Percentiles rank a stretch among this genome's conserved stretches.
phyloP scores from a whole-genome alignment of 2,888 invertebrate species.

The Andrena trimmerana region DNA sequence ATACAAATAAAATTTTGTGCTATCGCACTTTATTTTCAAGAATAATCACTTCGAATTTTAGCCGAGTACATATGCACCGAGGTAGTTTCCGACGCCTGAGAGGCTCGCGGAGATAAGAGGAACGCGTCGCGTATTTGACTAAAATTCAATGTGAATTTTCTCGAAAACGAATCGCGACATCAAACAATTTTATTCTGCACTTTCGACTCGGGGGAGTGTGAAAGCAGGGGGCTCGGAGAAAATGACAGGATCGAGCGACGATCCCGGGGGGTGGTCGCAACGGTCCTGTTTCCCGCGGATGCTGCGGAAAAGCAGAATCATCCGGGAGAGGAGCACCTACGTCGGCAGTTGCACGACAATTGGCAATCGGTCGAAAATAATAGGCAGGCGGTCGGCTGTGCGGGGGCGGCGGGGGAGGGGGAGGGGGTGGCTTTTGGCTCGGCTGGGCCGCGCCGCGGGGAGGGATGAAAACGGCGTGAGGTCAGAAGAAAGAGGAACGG shows the following conservation, averaged over 20 bases:
- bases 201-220: not conserved
- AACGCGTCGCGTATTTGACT: not conserved
- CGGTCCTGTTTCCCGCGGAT: slow-evolving; percentile 16
- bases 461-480: slow-evolving; percentile 64
- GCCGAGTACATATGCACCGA: slow-evolving; percentile 2
- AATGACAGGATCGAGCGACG: slow-evolving; percentile 36
- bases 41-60: not conserved
- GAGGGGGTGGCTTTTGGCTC: slow-evolving; percentile 47
- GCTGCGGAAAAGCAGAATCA: slow-evolving; percentile 28
- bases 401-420: not conserved
- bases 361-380: slow-evolving; percentile 75
- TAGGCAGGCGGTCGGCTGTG: slow-evolving; percentile 33
- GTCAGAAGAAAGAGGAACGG: slow-evolving; percentile 80
- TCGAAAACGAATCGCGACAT: too few relatives aligned
- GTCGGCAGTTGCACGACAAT: slow-evolving; percentile 72
- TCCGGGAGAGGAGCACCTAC: slow-evolving; percentile 46
- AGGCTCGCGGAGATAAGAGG: not conserved
- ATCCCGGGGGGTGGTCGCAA: slow-evolving; percentile 2
- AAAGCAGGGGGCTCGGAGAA: not conserved
- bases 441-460: slow-evolving; percentile 41
- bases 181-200: too few relatives aligned
- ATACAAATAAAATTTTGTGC: not conserved
- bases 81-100: not conserved
- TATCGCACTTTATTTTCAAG: not conserved
- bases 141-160: too few relatives aligned